phyloP scores from a whole-genome alignment of 1,140 invertebrate species.

The Asobara japonica region DNA sequence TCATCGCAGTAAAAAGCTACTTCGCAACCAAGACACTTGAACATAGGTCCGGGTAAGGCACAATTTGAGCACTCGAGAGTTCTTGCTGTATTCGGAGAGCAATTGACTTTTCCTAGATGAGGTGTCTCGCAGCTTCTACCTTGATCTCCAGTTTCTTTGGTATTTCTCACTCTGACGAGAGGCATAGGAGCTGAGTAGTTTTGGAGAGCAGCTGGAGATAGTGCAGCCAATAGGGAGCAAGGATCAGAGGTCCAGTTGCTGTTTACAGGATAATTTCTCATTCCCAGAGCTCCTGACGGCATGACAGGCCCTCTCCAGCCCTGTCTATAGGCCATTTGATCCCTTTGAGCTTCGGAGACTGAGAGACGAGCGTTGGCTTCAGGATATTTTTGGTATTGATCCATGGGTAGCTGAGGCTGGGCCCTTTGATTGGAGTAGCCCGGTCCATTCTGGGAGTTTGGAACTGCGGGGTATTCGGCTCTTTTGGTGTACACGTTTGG shows the following conservation, averaged over 20 bases:
- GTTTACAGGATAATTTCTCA: conserved; percentile 12
- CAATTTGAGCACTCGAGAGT: conserved; percentile 50
- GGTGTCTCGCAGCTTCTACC: conserved; percentile 50
- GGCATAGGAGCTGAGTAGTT: not conserved
- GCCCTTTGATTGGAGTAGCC: not conserved
- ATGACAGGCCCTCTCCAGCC: conserved; percentile 8
- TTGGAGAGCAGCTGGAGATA: conserved; percentile 15
- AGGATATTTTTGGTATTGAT: not conserved
- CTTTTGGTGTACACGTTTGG: not conserved
- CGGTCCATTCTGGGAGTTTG: not conserved
- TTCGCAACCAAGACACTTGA: conserved; percentile 59
- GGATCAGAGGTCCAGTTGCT: conserved; percentile 26
- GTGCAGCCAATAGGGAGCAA: conserved; percentile 20
- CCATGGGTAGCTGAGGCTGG: not conserved
- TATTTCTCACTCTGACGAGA: not conserved
- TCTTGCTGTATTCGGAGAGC: conserved; percentile 36
- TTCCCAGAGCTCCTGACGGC: not conserved
- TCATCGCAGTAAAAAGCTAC: conserved; percentile 57
- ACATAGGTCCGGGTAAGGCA: conserved; percentile 43
- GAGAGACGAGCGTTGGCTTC: not conserved
- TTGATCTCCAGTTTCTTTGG: conserved; percentile 2
- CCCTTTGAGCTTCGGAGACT: not conserved
- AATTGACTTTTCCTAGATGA: conserved; percentile 50
- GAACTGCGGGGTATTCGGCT: not conserved
- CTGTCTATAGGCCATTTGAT: conserved; percentile 5